Evolutionary conservation across 1,140 invertebrate genomes (phyloP), one percentile per base, ranked within the genome.

Genomic region (Campodea augens): DNA sequence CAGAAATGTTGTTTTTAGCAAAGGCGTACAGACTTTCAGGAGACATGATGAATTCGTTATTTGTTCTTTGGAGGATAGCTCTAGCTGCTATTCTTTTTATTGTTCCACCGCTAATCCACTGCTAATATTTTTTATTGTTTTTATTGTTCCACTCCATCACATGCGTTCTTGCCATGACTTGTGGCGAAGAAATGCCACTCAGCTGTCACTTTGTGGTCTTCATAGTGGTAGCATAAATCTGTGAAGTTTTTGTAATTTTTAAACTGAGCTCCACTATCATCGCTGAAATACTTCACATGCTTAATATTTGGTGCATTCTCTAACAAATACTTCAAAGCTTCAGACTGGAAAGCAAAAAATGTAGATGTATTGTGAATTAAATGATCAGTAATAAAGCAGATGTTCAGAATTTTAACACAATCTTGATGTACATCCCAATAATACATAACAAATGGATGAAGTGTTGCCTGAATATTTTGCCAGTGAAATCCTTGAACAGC

Each of bases 231-330:
- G n/a, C n/a, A n/a, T n/a, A n/a, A 43, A 38, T 57, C 54, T 2
- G 41, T 20, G 43, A 57, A 47, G 32, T 52, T 57, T 39, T 56
- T 50, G 7, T 36, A 39, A 46, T 54, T 57, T 47, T 57, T 57
- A 41, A 54, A 57, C 42, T 57, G 55, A 5, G 29, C 43, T 25
- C 42, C 49, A 47, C 25, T 29, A 10, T 51, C 55, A 47, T 54
- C 54, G 37, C 38, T 43, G 41, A 54, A 54, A 38, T 51, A 56
- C 21, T 47, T 25, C 5, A 56, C 44, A 19, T 45, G 43, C 7
- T 43, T 48, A 21, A 54, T 13, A 21, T 32, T 21, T 4, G 36
- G 41, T 44, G 15, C 36, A 37, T 3, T 4, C 3, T 18, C 3
- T 37, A 18, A 37, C 15, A 4, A n/a, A 37, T 18, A 37, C 10